A percentile compares a stretch with the other conserved stretches of the same genome.
Evolutionary conservation across 2,888 invertebrate genomes (phyloP).

Genomic region (Fragum fragum): DNA sequence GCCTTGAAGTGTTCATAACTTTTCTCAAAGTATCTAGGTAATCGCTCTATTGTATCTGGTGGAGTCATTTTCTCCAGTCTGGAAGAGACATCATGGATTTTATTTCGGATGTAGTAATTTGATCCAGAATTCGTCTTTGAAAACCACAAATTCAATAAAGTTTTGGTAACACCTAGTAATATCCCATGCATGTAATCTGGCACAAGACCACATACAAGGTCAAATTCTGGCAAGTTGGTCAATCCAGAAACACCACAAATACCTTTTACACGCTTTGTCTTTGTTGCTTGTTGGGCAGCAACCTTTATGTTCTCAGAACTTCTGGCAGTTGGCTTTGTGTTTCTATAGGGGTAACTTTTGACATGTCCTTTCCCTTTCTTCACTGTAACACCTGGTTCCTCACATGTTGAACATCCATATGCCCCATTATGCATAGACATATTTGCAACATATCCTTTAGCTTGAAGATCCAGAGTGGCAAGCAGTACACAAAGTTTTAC

Average conservation of each 20-base stretch:
- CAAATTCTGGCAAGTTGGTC: constrained; percentile 26
- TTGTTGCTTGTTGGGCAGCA: constrained; percentile 20
- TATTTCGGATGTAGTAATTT: constrained; percentile 48
- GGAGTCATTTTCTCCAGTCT: constrained; percentile 36
- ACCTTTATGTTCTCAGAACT: too few species aligned
- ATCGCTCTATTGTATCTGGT: constrained; percentile 37
- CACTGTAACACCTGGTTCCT: constrained; percentile 20
- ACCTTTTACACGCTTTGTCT: constrained; percentile 33
- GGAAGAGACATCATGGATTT: constrained; percentile 34
- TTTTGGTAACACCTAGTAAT: constrained; percentile 45
- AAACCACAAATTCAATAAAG: constrained; percentile 52
- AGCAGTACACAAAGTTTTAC: constrained; percentile 47
- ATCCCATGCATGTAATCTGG: constrained; percentile 64
- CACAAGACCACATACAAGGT: constrained; percentile 44
- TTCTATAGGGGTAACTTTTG: constrained; percentile 17
- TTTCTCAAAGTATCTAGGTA: constrained; percentile 43
- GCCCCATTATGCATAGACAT: constrained; percentile 59
- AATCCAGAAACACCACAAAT: constrained; percentile 40
- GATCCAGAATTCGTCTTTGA: constrained; percentile 36
- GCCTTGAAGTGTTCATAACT: too few species aligned
- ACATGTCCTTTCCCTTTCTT: constrained; percentile 1
- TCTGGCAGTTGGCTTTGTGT: background rate
- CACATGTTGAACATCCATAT: constrained; percentile 55
- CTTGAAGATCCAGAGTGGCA: constrained; percentile 58
- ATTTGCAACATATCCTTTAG: constrained; percentile 53